phyloP scores from a whole-genome alignment of 2,888 invertebrate species.

The Candidula unifasciata region DNA sequence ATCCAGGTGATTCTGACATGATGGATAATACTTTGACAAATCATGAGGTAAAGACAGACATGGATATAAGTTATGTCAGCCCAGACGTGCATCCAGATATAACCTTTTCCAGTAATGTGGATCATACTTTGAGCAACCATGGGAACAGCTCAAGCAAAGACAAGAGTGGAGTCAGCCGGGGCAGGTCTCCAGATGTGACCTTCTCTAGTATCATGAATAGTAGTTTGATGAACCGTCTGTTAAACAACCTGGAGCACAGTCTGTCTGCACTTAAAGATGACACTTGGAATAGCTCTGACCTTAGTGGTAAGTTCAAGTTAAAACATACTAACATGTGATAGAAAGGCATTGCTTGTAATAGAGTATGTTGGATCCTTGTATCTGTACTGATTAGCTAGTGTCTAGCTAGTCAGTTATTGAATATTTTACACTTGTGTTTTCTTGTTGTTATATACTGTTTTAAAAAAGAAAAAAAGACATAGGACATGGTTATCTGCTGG shows the following conservation, averaged over 20 bases:
- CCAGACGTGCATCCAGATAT: conserved; percentile 12
- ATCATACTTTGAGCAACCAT: conserved; percentile 37
- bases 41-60: neutral
- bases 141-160: neutral
- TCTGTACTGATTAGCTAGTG: too few species aligned
- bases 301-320: conserved; percentile 32
- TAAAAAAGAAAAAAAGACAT: too few species aligned
- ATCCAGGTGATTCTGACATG: conserved; percentile 49
- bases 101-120: conserved; percentile 50
- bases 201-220: conserved; percentile 50
- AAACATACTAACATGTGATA: neutral
- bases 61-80: too few species aligned
- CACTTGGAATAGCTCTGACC: neutral
- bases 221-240: conserved; percentile 39
- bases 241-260: conserved; percentile 28
- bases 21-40: conserved; percentile 45
- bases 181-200: conserved; percentile 41
- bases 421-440: too few species aligned
- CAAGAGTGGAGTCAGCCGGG: neutral
- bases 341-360: too few species aligned
- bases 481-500: too few species aligned
- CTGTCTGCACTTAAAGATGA: conserved; percentile 12
- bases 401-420: too few species aligned
- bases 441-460: too few species aligned
- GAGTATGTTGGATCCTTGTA: too few species aligned